Base-by-base conservation (phyloP, 2,888 invertebrate genomes). In the Tinea pellionella region DNA sequence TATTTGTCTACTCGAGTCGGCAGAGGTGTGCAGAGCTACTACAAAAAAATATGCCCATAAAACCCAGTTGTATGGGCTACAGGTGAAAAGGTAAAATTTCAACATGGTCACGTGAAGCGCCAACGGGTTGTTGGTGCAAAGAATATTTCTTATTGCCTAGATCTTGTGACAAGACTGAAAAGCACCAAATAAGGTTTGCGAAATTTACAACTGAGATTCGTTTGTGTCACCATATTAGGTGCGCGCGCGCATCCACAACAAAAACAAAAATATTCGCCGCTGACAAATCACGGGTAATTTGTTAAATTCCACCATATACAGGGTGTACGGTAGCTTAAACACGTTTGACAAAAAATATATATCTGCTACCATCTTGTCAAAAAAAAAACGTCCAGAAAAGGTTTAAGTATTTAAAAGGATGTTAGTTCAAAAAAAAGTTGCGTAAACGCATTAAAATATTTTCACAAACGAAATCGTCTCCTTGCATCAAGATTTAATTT, bases 271-370 rank as follows among this genome's bases (percentile, higher is more conserved):
- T 72, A 79, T 77, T 68, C 75, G 72, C 70, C 72, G 67, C 78
- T 82, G 86, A 87, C 86, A 86, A 86, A 86, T 86, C 79, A 77
- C 81, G 70, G 72, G 73, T 79, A 78, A 84, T 86, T 83, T 84
- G 81, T 82, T 80, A 77, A 62, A 61, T 67, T 66, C 24, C 57
- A 57, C 57, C 32, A n/a, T 29, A 32, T 16, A 32, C 57, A 57
- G 57, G 57, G 57, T 32, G 47, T 18, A 53, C 53, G 53, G 53
- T 53, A 53, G 53, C 53, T n/a, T 24, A 9, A 24, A 19, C 16
- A 12, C 4, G 9, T 53, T 18, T 53, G 12, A 24, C 24, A 53
- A 53, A 53, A 53, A 47, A 47, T 15, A 41, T 47, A 15, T 47
- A 15, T 47, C 37, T 37, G 9, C n/a, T 37, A 37, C n/a, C n/a